Evolutionary conservation across 2,888 invertebrate genomes (phyloP).

Genomic region (Mythimna albipuncta): DNA sequence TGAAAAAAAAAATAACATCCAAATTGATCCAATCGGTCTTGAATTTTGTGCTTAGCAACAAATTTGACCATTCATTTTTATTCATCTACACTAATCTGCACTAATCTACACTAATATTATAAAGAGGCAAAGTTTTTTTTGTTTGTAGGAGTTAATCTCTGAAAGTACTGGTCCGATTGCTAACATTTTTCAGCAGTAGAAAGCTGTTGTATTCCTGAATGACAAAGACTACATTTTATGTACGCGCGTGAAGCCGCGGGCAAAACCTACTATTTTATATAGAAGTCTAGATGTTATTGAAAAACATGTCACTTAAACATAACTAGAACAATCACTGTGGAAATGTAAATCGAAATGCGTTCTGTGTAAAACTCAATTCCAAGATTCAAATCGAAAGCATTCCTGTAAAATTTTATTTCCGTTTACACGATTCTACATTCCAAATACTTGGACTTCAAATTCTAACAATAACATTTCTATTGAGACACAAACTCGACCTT

Average conservation of each 20-base stretch:
- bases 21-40: background rate
- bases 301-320: background rate
- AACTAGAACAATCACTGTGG: background rate
- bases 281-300: too few relatives aligned
- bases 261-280: too few relatives aligned
- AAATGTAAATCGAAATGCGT: background rate
- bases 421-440: background rate
- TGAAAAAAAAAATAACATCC: background rate
- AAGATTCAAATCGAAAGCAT: background rate
- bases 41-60: background rate
- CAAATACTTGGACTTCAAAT: background rate
- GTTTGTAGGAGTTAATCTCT: too few relatives aligned
- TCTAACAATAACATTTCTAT: constrained; percentile 19
- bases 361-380: background rate
- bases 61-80: too few relatives aligned
- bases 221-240: too few relatives aligned
- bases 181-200: too few relatives aligned
- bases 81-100: too few relatives aligned
- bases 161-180: too few relatives aligned
- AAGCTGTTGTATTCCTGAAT: too few relatives aligned
- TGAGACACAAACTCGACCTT: constrained; percentile 32
- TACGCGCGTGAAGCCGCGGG: too few relatives aligned
- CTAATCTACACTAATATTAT: too few relatives aligned
- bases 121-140: too few relatives aligned
- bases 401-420: constrained; percentile 2